A percentile compares a stretch with the other conserved stretches of the same genome.
Evolutionary conservation across 2,113 vertebrate species (phyloP).

Genomic region (Gymnobelideus leadbeateri): DNA sequence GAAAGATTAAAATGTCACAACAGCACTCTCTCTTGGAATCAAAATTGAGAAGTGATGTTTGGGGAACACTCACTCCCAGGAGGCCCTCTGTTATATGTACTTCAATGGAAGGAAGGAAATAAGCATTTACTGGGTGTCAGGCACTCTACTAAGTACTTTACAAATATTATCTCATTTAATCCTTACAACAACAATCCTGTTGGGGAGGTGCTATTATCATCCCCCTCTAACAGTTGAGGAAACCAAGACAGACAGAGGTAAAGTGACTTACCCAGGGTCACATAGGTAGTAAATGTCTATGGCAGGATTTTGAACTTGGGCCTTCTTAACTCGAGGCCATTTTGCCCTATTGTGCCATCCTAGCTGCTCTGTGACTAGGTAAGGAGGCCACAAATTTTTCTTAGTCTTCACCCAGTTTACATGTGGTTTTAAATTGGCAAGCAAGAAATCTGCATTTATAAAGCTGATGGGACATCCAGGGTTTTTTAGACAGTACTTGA

Average conservation of each 20-base stretch:
- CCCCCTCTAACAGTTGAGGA: not conserved
- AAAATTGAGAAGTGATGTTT: not conserved
- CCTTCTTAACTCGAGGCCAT: not conserved
- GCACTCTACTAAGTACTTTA: not conserved
- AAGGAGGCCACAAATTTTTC: slow-evolving; percentile 5
- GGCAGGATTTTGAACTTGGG: not conserved
- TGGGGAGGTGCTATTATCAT: not conserved
- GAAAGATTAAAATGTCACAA: not conserved
- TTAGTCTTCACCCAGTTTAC: not conserved
- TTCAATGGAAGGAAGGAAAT: not conserved
- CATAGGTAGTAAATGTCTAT: not conserved
- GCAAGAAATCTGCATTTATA: slow-evolving; percentile 46
- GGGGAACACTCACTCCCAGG: not conserved
- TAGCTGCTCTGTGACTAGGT: not conserved
- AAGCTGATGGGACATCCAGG: not conserved
- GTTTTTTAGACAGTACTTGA: slow-evolving; percentile 5
- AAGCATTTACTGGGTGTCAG: not conserved
- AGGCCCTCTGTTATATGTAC: not conserved
- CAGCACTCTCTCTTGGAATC: not conserved
- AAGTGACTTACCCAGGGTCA: not conserved
- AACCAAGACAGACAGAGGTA: not conserved
- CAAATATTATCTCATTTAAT: not conserved
- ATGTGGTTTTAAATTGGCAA: not conserved
- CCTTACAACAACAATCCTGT: not conserved
- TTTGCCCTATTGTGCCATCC: not conserved